These are phyloP conservation scores for Thelaira solivaga DNA, from an alignment of 2,888 invertebrate genomes.

Conservation along the genomic window DNA sequence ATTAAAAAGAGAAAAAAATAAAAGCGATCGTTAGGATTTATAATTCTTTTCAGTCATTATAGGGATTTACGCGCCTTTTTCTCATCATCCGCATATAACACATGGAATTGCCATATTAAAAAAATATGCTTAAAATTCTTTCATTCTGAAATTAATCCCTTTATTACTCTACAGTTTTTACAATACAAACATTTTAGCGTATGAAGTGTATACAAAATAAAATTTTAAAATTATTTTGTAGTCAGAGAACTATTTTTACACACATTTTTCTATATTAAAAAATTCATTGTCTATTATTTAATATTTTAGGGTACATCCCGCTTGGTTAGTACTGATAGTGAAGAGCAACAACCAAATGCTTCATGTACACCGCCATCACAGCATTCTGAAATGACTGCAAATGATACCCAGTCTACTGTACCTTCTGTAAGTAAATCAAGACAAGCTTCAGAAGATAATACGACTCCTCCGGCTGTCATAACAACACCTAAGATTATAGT, in stretches of 20 bases:
- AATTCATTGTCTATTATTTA: not conserved
- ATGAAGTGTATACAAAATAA: too few species aligned
- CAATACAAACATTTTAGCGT: too few species aligned
- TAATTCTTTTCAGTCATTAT: slow-evolving; percentile 10
- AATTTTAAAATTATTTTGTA: too few species aligned
- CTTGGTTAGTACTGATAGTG: slow-evolving; percentile 82
- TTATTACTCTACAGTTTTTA: too few species aligned
- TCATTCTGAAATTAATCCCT: not conserved
- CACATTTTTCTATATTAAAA: too few species aligned
- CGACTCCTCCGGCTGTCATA: slow-evolving; percentile 23
- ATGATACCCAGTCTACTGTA: slow-evolving; percentile 35
- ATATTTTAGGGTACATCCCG: slow-evolving; percentile 79
- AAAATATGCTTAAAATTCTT: not conserved
- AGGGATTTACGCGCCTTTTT: slow-evolving; percentile 53
- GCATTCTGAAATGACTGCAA: slow-evolving; percentile 62
- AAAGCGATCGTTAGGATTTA: slow-evolving; percentile 24
- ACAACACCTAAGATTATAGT: slow-evolving; percentile 72
- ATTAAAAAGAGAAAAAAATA: not conserved
- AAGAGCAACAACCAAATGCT: slow-evolving; percentile 80
- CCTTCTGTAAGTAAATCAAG: slow-evolving; percentile 58
- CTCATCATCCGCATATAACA: not conserved
- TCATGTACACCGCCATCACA: slow-evolving; percentile 70
- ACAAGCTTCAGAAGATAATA: slow-evolving; percentile 63
- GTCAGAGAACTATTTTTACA: too few species aligned
- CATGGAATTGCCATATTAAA: slow-evolving; percentile 29